Evolutionary conservation across 2,797 vertebrate species (phyloP).

Genomic region (Cottoperca gobio): DNA sequence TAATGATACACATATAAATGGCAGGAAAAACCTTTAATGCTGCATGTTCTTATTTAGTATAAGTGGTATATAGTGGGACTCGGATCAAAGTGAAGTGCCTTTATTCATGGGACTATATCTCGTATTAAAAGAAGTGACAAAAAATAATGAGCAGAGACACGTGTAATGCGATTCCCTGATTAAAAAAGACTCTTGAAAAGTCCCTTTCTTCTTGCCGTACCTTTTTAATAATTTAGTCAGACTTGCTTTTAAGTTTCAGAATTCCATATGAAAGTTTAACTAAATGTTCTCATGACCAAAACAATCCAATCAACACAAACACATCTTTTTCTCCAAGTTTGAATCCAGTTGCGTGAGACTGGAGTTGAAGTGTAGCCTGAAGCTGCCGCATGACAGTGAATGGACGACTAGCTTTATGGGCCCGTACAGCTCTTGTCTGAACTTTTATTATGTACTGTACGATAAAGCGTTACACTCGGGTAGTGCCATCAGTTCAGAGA

Average conservation of each 20-base stretch:
- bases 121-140: not conserved
- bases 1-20: not conserved
- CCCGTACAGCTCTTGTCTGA: slow-evolving; percentile 22
- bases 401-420: slow-evolving; percentile 49
- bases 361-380: slow-evolving; percentile 34
- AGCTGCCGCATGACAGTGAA: slow-evolving; percentile 37
- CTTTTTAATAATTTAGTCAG: slow-evolving; percentile 24
- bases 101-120: not conserved
- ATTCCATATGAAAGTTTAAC: slow-evolving; percentile 28
- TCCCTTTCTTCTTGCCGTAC: slow-evolving; percentile 4
- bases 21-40: not conserved
- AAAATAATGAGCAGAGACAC: not conserved
- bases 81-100: not conserved
- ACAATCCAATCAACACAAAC: slow-evolving; percentile 31
- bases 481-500: slow-evolving; percentile 25
- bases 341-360: slow-evolving; percentile 18
- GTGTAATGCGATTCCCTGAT: not conserved
- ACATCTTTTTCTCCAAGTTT: slow-evolving; percentile 3
- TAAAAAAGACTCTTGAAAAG: not conserved
- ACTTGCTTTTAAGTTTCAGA: slow-evolving; percentile 9
- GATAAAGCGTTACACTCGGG: slow-evolving; percentile 31
- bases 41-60: not conserved
- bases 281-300: slow-evolving; percentile 6
- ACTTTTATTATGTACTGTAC: slow-evolving; percentile 54
- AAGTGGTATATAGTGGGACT: no score